Percentiles rank a stretch among this genome's conserved stretches.
These are phyloP conservation scores for Tineola bisselliella DNA, from an alignment of 2,888 invertebrate species.

Conservation along the genomic window DNA sequence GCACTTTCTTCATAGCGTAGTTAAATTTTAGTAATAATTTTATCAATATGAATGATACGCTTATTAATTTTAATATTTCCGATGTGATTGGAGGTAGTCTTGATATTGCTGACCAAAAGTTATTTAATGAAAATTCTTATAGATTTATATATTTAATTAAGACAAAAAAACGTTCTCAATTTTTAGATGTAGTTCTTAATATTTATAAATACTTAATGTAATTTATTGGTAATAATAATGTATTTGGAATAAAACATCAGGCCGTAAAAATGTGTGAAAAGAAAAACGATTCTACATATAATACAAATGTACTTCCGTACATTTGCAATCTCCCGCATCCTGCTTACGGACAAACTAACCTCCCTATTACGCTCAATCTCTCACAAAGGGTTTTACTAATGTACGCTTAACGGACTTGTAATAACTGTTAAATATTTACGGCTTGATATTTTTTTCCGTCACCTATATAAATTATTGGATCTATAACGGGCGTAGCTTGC, in stretches of 20 bases:
- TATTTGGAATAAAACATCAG: too few species aligned
- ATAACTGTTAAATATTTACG: too few species aligned
- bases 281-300: too few species aligned
- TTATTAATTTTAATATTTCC: constrained; percentile 68
- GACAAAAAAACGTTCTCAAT: background rate
- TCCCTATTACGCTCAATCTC: too few species aligned
- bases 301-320: too few species aligned
- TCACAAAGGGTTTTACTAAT: too few species aligned
- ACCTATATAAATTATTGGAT: background rate
- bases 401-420: too few species aligned
- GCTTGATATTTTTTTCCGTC: background rate
- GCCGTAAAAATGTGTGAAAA: too few species aligned
- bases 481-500: background rate
- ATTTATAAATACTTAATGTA: background rate
- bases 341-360: too few species aligned
- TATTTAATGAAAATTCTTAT: constrained; percentile 24
- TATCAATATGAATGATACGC: constrained; percentile 65
- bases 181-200: background rate
- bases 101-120: constrained; percentile 66
- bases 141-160: constrained; percentile 1
- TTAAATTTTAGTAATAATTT: constrained; percentile 19
- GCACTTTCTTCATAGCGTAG: constrained; percentile 29
- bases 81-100: constrained; percentile 58
- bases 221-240: background rate
- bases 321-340: too few species aligned